These are phyloP conservation scores for Aurelia sp. DNA, from an alignment of 30 jellyfish, hydroid and myxozoan genomes.

Conservation along the genomic window DNA sequence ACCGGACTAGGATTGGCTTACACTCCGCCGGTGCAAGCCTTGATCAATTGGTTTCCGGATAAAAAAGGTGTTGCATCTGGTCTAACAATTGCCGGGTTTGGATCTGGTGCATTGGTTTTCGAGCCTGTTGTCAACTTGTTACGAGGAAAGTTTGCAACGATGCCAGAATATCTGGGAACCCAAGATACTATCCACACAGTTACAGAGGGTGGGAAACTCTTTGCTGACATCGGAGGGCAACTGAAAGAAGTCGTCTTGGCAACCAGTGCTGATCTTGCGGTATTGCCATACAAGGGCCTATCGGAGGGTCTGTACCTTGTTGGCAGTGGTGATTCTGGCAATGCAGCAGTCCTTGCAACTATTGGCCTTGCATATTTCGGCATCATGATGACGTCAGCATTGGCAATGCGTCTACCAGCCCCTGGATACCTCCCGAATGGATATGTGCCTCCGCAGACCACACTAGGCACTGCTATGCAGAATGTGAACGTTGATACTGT, in stretches of 20 bases:
- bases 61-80: slow-evolving; percentile 77
- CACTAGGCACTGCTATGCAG: slow-evolving; percentile 27
- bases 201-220: slow-evolving; percentile 60
- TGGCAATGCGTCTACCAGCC: slow-evolving; percentile 71
- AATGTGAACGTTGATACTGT: slow-evolving; percentile 64
- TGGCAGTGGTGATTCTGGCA: slow-evolving; percentile 76
- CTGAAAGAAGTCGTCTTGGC: slow-evolving; percentile 68
- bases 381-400: slow-evolving; percentile 67
- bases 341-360: slow-evolving; percentile 71
- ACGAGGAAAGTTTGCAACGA: slow-evolving; percentile 41
- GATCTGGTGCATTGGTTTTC: slow-evolving; percentile 70
- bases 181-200: slow-evolving; percentile 47
- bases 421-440: slow-evolving; percentile 71
- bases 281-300: slow-evolving; percentile 61
- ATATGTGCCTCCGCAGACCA: slow-evolving; percentile 41
- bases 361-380: slow-evolving; percentile 67
- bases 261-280: slow-evolving; percentile 57
- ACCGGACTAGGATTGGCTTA: slow-evolving; percentile 67
- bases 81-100: slow-evolving; percentile 72
- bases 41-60: slow-evolving; percentile 75
- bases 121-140: slow-evolving; percentile 55
- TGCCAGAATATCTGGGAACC: slow-evolving; percentile 69
- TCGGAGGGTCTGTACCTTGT: slow-evolving; percentile 59
- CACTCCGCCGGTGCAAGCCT: slow-evolving; percentile 72
- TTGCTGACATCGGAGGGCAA: slow-evolving; percentile 74